Evolutionary conservation across 2,797 vertebrate species (phyloP).

Genomic region (Tragelaphus eurycerus): DNA sequence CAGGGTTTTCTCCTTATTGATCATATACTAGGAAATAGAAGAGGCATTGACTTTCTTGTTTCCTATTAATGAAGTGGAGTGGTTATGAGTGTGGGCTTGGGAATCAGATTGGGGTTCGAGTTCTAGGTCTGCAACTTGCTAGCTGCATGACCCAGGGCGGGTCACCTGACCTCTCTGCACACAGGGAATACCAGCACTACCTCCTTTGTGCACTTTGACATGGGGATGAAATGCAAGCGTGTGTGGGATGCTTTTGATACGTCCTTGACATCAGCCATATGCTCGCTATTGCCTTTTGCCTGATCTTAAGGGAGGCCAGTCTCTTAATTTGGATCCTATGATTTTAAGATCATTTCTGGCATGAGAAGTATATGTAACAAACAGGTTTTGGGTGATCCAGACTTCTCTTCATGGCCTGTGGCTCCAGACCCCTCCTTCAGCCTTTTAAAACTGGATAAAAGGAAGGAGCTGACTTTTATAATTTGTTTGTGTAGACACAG

Average conservation of each 20-base stretch:
- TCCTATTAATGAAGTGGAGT: neutral
- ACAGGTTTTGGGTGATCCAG: neutral
- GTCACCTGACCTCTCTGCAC: neutral
- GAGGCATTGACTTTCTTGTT: neutral
- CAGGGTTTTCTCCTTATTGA: neutral
- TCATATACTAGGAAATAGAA: neutral
- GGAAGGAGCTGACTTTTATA: neutral
- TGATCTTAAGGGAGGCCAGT: neutral
- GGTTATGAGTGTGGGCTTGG: neutral
- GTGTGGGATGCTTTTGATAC: rapidly evolving
- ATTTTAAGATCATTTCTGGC: neutral
- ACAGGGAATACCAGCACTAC: neutral
- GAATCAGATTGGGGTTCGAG: neutral
- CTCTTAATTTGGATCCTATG: neutral
- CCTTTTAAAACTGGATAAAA: neutral
- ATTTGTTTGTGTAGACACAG: neutral
- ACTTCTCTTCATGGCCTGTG: neutral
- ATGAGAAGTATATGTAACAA: rapidly evolving
- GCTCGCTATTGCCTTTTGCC: neutral
- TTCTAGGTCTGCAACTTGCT: neutral
- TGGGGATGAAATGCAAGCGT: rapidly evolving
- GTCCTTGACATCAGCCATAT: rapidly evolving
- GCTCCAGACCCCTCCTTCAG: neutral
- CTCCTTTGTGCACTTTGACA: rapidly evolving
- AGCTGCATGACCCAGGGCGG: neutral